Base-by-base conservation (phyloP, 2,113 vertebrate species). In the Tragelaphus imberbis region DNA sequence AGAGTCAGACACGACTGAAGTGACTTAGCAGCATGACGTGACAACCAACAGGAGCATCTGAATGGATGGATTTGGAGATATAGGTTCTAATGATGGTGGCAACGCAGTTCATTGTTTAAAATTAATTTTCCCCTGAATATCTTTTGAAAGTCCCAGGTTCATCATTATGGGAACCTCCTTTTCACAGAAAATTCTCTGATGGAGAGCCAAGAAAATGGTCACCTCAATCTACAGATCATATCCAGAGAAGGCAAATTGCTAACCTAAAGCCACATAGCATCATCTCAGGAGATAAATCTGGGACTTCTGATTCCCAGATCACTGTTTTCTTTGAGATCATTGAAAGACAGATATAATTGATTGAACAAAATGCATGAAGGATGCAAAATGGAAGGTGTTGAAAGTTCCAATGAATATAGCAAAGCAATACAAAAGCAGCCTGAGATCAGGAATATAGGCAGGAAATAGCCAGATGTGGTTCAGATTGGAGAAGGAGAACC, bases 391-490 rank as follows among this genome's bases (percentile, higher is more conserved):
- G 88, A 65, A 98, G 75, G 92, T 96, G 97, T 81, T 96, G 90
- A 97, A 97, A 97, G 90, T 92, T 88, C 33, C 55, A 84, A 28
- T 77, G 51, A 97, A 95, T 84, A 97, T 63, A 92, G 90, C 93
- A 98, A 90, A 97, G 84, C 75, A 95, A 96, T 71, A 88, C 95
- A 92, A 96, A 96, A 96, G 65, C 53, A 90, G 77, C 63, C 61
- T 5, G 33, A 89, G 88, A 92, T 97, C 79, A 96, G 87, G 75
- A 86, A 59, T 97, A 84, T 7, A 94, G 80, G 71, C 95, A 97
- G 93, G 95, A 97, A 97, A 85, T 61, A 90, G 40, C 93, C 68
- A 95, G 71, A 96, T 97, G 90, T 90, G 87, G 81, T 96, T 95
- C 84, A 58, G 36, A 94, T 77, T 58, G 92, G 49, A 97, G 90